Conservation (phyloP, 35 echinoderm and acorn worm species). For the Ptychodera flava region DNA sequence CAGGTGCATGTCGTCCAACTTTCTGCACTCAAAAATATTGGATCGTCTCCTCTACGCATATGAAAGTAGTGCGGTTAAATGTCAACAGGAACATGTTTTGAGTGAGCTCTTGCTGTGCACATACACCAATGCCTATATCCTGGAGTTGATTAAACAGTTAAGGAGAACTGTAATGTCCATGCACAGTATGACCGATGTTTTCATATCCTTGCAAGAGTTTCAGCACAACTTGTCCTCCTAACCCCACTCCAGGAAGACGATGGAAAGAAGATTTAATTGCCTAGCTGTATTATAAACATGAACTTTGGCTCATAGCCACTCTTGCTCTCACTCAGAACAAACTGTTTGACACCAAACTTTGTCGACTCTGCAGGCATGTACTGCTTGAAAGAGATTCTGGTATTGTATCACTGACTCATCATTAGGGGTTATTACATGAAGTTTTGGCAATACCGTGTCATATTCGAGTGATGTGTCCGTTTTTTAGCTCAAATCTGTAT, state of each 20-base stretch:
- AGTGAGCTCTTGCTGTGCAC: slow-evolving; percentile 25
- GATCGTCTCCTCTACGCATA: slow-evolving; percentile 9
- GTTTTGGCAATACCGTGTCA: too few relatives aligned
- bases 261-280: neutral
- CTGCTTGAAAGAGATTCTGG: slow-evolving; percentile 8
- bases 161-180: slow-evolving; percentile 16
- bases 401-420: slow-evolving; percentile 24
- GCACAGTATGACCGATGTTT: slow-evolving; percentile 14
- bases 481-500: too few relatives aligned
- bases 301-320: slow-evolving; percentile 21
- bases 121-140: slow-evolving; percentile 26
- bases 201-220: neutral
- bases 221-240: neutral
- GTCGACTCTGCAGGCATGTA: slow-evolving; percentile 28
- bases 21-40: slow-evolving; percentile 4
- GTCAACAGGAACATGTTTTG: slow-evolving; percentile 19
- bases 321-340: slow-evolving; percentile 16
- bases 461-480: too few relatives aligned
- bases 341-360: slow-evolving; percentile 31
- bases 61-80: neutral
- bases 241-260: neutral
- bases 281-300: slow-evolving; percentile 8
- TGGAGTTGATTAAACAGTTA: slow-evolving; percentile 17
- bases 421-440: too few relatives aligned
- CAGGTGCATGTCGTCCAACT: neutral